A percentile compares a stretch with the other conserved stretches of the same genome.
These are phyloP conservation scores for Hydrophis major DNA, from an alignment of 2,797 vertebrate genomes.

Conservation along the genomic window DNA sequence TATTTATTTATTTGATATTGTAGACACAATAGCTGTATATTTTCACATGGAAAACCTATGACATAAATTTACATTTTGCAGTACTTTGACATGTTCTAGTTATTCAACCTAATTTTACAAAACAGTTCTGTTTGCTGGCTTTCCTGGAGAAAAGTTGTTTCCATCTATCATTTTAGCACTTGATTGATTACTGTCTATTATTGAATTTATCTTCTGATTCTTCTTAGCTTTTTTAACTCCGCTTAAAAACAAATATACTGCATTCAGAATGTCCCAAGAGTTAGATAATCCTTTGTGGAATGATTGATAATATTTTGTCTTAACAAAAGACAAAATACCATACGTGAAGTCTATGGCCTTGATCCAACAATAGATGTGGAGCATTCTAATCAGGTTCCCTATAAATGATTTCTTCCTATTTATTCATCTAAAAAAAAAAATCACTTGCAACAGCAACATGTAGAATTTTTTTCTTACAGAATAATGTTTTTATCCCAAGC, in stretches of 20 bases:
- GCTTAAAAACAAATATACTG: conserved; percentile 30
- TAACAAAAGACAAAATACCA: background rate
- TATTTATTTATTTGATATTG: conserved; percentile 13
- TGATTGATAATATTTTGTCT: conserved; percentile 33
- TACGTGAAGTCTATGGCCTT: background rate
- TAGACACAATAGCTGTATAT: conserved; percentile 25
- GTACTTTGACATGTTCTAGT: conserved; percentile 53
- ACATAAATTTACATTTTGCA: conserved; percentile 44
- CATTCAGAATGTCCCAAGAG: conserved; percentile 32
- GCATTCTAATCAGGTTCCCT: background rate
- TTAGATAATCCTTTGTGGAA: conserved; percentile 39
- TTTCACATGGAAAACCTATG: conserved; percentile 43
- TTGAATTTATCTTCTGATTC: conserved; percentile 54
- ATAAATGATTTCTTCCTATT: background rate
- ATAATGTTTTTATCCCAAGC: background rate
- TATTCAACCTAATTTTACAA: conserved; percentile 58
- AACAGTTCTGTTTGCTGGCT: conserved; percentile 43
- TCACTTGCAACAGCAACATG: background rate
- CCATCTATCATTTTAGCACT: conserved; percentile 53
- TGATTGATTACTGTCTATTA: conserved; percentile 52
- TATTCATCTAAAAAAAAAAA: background rate
- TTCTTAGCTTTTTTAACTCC: conserved; percentile 43
- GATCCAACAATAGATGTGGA: background rate
- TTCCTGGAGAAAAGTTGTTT: conserved; percentile 53
- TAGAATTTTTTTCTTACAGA: background rate